Percentiles rank a stretch among this genome's conserved stretches.
Conservation (phyloP, 2,113 vertebrate species). For the Podocnemis expansa region DNA sequence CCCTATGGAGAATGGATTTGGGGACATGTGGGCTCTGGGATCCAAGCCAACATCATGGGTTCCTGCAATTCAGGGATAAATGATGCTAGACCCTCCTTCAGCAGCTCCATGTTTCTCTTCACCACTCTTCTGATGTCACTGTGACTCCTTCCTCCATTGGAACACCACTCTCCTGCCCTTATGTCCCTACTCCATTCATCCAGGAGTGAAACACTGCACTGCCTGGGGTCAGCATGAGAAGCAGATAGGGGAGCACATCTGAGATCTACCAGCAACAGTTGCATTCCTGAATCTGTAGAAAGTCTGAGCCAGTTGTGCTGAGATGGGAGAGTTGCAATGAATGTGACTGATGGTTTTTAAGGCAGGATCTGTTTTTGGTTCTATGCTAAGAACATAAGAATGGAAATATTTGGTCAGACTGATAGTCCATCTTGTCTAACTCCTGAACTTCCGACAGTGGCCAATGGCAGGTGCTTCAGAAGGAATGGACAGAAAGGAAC, state of each 20-base stretch:
- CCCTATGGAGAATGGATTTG: conserved; percentile 18
- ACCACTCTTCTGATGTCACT: background rate
- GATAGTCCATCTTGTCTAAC: background rate
- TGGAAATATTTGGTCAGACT: no score
- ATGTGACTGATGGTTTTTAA: no score
- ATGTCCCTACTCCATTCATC: background rate
- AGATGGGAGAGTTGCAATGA: background rate
- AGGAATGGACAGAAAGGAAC: background rate
- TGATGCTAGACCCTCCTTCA: background rate
- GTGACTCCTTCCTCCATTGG: background rate
- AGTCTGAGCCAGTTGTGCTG: no score
- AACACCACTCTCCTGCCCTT: background rate
- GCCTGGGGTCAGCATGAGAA: background rate
- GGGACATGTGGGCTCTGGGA: background rate
- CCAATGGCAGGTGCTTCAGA: background rate
- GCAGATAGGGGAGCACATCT: background rate
- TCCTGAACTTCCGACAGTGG: background rate
- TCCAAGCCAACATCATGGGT: background rate
- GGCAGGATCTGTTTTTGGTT: no score
- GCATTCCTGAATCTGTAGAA: background rate
- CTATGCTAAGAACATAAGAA: no score
- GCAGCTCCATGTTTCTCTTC: background rate
- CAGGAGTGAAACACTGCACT: no score
- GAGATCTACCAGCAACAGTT: no score
- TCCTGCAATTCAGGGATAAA: background rate